A percentile compares a stretch with the other conserved stretches of the same genome.
Evolutionary conservation across 2,113 vertebrate species (phyloP).

Genomic region (Ochotona princeps): DNA sequence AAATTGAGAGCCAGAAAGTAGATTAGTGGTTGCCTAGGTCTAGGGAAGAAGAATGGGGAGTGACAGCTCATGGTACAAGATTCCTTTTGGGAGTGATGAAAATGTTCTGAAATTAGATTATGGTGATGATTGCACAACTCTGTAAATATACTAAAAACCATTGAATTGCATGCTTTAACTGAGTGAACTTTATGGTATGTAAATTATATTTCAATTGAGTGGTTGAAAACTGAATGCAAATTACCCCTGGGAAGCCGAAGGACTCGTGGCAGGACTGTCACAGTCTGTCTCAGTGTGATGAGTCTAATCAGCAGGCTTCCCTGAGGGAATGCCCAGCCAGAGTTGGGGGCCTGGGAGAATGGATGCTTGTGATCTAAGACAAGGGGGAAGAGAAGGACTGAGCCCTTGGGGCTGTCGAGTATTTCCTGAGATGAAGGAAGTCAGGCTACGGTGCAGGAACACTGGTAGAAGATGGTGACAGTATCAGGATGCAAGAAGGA

Average conservation of each 20-base stretch:
- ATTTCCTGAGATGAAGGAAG: background rate
- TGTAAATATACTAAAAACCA: background rate
- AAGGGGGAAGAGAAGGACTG: background rate
- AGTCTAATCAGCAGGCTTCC: background rate
- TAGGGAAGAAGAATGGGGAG: background rate
- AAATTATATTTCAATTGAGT: constrained; percentile 16
- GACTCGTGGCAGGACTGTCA: background rate
- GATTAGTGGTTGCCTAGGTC: background rate
- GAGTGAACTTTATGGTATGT: background rate
- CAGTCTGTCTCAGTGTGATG: background rate
- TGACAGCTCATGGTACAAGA: background rate
- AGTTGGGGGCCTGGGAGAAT: background rate
- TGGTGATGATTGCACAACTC: background rate
- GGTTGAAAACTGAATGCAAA: background rate
- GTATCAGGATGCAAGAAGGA: background rate
- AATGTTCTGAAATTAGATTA: constrained; percentile 43
- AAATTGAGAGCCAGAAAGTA: background rate
- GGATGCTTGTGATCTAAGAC: background rate
- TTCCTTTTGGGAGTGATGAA: background rate
- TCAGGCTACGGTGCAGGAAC: background rate
- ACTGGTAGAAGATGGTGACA: background rate
- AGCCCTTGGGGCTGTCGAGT: background rate
- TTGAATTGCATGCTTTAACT: background rate
- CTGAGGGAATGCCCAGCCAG: background rate
- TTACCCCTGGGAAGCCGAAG: background rate